Percentiles rank a stretch among this genome's conserved stretches.
Evolutionary conservation across 92 coral and sea anemone species (phyloP).

Genomic region (Pocillopora grandis): DNA sequence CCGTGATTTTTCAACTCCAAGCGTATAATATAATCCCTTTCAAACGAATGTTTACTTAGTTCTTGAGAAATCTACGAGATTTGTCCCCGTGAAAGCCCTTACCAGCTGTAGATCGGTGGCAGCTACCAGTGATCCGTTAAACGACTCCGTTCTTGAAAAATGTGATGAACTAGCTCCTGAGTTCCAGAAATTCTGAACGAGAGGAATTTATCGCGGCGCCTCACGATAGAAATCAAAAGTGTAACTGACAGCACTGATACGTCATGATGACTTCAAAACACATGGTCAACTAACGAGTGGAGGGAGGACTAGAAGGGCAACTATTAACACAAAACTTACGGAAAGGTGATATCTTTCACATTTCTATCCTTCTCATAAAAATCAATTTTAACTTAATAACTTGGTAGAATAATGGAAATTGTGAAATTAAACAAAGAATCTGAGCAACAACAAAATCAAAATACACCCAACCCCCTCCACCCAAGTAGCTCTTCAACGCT

Average conservation of each 20-base stretch:
- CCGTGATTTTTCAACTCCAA: neutral
- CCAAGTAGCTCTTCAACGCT: neutral
- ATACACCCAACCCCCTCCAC: neutral
- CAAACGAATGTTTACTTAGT: conserved; percentile 7
- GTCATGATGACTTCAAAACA: conserved; percentile 33
- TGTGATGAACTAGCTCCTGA: neutral
- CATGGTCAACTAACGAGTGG: neutral
- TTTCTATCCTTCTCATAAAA: neutral
- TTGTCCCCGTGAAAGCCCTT: neutral
- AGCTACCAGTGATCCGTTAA: neutral
- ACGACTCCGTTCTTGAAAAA: neutral
- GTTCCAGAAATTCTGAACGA: neutral
- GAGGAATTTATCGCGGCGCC: conserved; percentile 21
- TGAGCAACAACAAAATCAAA: neutral
- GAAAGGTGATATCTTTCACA: neutral
- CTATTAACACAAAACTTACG: no score
- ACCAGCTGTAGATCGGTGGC: neutral
- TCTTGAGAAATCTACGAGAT: neutral
- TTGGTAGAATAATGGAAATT: neutral
- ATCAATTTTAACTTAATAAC: neutral
- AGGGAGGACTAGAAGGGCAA: neutral
- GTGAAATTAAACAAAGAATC: neutral
- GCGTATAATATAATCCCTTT: neutral
- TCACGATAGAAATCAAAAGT: neutral
- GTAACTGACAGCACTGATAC: conserved; percentile 41